Percentiles rank a stretch among this genome's conserved stretches.
Evolutionary conservation across 2,113 vertebrate genomes (phyloP).

Genomic region (Megaceryle torquata): DNA sequence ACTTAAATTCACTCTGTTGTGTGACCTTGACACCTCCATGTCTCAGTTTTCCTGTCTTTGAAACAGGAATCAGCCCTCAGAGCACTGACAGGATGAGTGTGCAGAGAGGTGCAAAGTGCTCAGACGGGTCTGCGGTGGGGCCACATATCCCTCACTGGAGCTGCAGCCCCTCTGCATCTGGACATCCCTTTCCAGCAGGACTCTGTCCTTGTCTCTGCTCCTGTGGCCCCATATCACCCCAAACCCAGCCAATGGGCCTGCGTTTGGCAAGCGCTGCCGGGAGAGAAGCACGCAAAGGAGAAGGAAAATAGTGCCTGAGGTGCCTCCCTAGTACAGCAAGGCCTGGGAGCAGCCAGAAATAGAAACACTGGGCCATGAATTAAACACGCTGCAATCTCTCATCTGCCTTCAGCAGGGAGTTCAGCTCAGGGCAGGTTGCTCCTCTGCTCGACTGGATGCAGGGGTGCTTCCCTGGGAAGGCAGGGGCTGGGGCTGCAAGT

Average conservation of each 20-base stretch:
- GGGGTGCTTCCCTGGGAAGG: neutral
- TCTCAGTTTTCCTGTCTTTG: neutral
- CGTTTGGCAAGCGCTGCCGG: fast-evolving
- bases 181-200: neutral
- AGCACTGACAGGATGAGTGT: fast-evolving
- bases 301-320: neutral
- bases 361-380: conserved; percentile 34
- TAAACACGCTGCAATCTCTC: conserved; percentile 31
- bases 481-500: neutral
- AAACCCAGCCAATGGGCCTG: neutral
- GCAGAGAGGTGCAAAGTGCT: neutral
- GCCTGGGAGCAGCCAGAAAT: conserved; percentile 41
- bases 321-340: neutral
- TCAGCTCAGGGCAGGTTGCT: conserved; percentile 11
- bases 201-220: neutral
- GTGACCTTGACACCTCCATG: neutral
- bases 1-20: fast-evolving
- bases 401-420: neutral
- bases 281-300: neutral
- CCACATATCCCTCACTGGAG: neutral
- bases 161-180: neutral
- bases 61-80: neutral
- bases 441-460: neutral
- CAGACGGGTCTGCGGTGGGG: fast-evolving
- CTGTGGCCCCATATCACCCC: neutral